phyloP scores from a whole-genome alignment of 2,797 vertebrate genomes.

The Micropoecilia bifurca region DNA sequence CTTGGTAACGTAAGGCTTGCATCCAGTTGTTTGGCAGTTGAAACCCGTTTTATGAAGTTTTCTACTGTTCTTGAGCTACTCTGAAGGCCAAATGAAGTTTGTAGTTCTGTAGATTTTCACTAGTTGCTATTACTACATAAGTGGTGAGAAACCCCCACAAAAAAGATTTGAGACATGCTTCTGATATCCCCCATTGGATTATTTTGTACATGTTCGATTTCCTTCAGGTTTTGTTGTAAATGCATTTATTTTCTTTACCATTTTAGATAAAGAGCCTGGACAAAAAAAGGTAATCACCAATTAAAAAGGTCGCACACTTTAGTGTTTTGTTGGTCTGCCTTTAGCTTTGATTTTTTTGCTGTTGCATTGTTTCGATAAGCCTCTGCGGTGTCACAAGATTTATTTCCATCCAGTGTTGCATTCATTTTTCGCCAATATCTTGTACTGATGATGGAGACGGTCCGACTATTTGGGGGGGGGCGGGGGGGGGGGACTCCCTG shows the following conservation, averaged over 20 bases:
- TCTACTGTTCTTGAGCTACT: background rate
- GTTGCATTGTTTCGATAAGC: background rate
- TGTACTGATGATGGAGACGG: background rate
- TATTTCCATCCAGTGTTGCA: background rate
- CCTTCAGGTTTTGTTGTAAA: background rate
- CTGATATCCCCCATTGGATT: background rate
- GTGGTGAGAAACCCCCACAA: background rate
- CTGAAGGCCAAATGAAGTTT: background rate
- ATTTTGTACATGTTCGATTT: background rate
- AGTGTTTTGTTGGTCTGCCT: background rate
- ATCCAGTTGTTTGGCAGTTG: background rate
- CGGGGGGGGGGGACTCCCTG: background rate
- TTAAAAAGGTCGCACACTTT: background rate
- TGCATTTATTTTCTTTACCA: background rate
- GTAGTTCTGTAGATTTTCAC: background rate
- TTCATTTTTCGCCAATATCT: background rate
- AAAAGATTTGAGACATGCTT: background rate
- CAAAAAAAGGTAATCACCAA: background rate
- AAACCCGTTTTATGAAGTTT: background rate
- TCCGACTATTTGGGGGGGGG: background rate
- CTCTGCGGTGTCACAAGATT: background rate
- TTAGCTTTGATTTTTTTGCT: background rate
- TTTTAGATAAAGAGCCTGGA: background rate
- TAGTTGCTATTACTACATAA: background rate
- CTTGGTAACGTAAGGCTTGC: background rate